Percentiles rank a stretch among this genome's conserved stretches.
Conservation (phyloP, 2,797 vertebrate genomes). For the Spatula versicolor region DNA sequence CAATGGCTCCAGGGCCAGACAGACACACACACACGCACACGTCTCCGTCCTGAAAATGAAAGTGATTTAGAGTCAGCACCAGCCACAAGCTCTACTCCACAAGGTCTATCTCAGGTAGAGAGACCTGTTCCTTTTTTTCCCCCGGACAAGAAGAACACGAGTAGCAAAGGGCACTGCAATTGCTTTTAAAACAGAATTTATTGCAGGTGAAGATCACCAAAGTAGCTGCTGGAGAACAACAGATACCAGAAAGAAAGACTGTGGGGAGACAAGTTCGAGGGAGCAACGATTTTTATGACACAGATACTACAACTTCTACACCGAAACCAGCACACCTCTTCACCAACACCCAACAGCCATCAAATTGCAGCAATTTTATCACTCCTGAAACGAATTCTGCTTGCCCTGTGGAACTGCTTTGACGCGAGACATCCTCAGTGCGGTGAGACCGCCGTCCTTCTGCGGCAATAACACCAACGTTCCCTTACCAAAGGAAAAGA, state of each 20-base stretch:
- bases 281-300: neutral
- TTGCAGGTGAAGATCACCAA: neutral
- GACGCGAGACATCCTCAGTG: neutral
- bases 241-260: neutral
- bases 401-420: neutral
- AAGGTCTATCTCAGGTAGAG: neutral
- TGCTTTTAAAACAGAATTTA: neutral
- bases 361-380: neutral
- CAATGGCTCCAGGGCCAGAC: slow-evolving; percentile 16
- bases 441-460: neutral
- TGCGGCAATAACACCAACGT: neutral
- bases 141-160: neutral
- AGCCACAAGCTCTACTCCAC: neutral
- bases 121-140: neutral
- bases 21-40: neutral
- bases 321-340: neutral
- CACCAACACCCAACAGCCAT: neutral
- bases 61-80: neutral
- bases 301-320: neutral
- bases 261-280: neutral
- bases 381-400: slow-evolving; percentile 18
- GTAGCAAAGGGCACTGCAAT: neutral
- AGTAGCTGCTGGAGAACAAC: neutral
- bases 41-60: neutral
- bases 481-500: neutral